Percentiles rank a stretch among this genome's conserved stretches.
Evolutionary conservation across 2,888 invertebrate genomes (phyloP).

Genomic region (Tetragnatha montana): DNA sequence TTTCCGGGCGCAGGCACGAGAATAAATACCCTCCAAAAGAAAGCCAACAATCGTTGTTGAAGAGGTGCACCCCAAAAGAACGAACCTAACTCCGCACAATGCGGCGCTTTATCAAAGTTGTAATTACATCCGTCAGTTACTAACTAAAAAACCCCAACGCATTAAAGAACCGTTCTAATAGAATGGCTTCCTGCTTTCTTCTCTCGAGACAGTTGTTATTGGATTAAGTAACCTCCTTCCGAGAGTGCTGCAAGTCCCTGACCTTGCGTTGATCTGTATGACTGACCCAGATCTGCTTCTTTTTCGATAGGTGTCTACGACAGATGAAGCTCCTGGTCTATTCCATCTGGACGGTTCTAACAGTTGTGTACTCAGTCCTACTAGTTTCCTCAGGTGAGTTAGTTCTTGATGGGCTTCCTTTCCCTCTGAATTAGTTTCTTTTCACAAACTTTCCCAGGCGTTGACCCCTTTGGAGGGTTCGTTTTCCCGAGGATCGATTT

Average conservation of each 20-base stretch:
- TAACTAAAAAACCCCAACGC: not conserved
- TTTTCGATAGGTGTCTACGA: slow-evolving; percentile 34
- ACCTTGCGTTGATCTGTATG: slow-evolving; percentile 30
- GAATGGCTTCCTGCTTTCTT: not conserved
- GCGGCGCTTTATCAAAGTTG: not conserved
- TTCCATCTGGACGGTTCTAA: not conserved
- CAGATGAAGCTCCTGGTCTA: slow-evolving; percentile 38
- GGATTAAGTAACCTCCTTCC: slow-evolving; percentile 2
- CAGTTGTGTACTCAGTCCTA: too few species aligned
- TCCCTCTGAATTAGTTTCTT: too few species aligned
- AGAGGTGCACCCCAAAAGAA: not conserved
- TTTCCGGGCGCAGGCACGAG: not conserved
- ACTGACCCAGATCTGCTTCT: slow-evolving; percentile 45
- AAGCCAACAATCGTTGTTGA: not conserved
- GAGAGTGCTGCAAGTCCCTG: slow-evolving; percentile 29
- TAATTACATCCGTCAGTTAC: not conserved
- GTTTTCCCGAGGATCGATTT: too few species aligned
- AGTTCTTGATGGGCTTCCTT: too few species aligned
- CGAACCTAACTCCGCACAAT: not conserved
- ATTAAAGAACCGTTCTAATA: not conserved
- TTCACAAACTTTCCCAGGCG: too few species aligned
- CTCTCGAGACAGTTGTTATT: not conserved
- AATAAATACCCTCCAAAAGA: not conserved
- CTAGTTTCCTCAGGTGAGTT: too few species aligned
- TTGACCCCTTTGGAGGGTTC: too few species aligned